These are phyloP conservation scores for Hemiscyllium ocellatum DNA, from an alignment of 2,113 vertebrate genomes.

Conservation along the genomic window DNA sequence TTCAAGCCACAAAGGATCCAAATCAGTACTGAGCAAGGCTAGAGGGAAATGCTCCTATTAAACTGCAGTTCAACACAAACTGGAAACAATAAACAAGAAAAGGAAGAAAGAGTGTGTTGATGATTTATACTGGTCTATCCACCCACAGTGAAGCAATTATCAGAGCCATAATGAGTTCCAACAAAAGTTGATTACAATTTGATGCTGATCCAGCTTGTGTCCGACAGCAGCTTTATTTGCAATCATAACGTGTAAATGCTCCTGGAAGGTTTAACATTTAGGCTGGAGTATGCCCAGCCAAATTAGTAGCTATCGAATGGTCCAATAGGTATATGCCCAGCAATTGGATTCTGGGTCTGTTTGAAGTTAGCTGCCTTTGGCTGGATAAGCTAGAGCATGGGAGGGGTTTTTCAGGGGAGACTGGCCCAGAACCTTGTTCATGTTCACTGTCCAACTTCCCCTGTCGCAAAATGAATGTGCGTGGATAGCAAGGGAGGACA, in stretches of 20 bases:
- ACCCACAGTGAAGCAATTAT: conserved; percentile 14
- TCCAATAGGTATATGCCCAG: neutral
- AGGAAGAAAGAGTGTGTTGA: neutral
- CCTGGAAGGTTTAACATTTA: neutral
- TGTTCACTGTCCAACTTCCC: neutral
- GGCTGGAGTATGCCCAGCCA: neutral
- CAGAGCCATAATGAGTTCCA: neutral
- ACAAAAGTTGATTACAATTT: neutral
- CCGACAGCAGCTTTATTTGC: neutral
- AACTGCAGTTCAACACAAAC: neutral
- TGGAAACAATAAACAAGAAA: neutral
- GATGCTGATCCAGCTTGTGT: neutral
- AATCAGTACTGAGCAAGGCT: neutral
- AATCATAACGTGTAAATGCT: neutral
- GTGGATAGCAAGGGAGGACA: neutral
- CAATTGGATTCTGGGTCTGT: no score
- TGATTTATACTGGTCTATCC: neutral
- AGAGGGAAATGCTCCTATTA: neutral
- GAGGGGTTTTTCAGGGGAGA: neutral
- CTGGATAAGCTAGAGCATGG: neutral
- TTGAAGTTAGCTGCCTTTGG: neutral
- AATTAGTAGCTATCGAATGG: neutral
- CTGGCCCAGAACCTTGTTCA: neutral
- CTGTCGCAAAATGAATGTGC: neutral
- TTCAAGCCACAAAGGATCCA: neutral